phyloP scores from a whole-genome alignment of 2,797 vertebrate genomes.

The Lepilemur ruficaudatus region DNA sequence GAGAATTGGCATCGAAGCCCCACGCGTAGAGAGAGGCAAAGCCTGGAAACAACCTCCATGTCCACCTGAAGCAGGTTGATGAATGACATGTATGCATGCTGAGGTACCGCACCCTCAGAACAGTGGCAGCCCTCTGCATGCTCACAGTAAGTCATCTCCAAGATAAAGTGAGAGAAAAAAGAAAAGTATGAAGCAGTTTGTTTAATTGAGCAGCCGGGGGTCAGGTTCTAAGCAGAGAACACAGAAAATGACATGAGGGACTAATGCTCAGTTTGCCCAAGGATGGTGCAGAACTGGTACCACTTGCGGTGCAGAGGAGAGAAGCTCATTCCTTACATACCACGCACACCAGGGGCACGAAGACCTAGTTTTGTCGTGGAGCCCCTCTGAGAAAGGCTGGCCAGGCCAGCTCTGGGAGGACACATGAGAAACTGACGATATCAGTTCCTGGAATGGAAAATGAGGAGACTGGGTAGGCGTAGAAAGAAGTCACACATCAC shows the following conservation, averaged over 20 bases:
- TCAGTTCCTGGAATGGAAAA: not conserved
- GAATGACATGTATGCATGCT: rapidly evolving
- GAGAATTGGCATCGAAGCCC: not conserved
- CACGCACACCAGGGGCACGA: rapidly evolving
- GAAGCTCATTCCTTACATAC: not conserved
- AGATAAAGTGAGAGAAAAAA: not conserved
- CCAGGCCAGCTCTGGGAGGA: not conserved
- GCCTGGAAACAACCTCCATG: not conserved
- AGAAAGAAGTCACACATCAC: not conserved
- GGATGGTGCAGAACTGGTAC: not conserved
- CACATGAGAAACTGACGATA: not conserved
- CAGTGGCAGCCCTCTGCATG: not conserved
- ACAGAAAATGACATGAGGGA: not conserved
- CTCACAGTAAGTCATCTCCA: not conserved
- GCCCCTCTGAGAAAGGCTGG: not conserved
- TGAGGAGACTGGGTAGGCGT: not conserved
- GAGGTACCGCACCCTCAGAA: rapidly evolving
- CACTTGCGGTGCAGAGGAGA: not conserved
- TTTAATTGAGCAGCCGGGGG: not conserved
- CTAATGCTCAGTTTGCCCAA: not conserved
- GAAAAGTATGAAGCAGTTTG: not conserved
- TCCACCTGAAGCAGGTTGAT: not conserved
- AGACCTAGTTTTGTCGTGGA: not conserved
- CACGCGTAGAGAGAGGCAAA: not conserved
- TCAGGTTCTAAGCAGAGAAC: not conserved